Base-by-base conservation (phyloP, 1,140 invertebrate species). In the Druon quercuslanigerum region DNA sequence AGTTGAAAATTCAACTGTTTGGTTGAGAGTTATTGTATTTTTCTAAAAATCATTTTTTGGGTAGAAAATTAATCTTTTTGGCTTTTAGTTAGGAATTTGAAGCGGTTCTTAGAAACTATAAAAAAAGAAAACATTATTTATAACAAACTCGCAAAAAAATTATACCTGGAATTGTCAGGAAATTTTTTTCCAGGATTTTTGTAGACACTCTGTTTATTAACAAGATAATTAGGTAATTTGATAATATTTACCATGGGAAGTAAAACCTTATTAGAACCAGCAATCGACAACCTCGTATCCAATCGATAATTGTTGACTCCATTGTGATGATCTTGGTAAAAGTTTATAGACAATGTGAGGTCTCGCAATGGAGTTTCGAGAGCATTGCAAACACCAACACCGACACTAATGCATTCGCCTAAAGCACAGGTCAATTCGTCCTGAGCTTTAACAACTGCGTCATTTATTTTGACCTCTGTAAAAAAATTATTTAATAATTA, bases 261-360 rank as follows among this genome's bases (percentile, higher is more conserved):
- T 82, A 92, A 87, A 25, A 94, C 91, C 91, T 93, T 95, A 84
- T 96, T 95, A 79, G 95, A 94, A 50, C 97, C 97, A 76, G 95
- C 95, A 57, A 95, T 95, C 16, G 96, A 95, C 57, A 97, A 91
- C 83, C 96, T 93, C 50, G 95, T 97, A 83, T 98, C 96, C 70
- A 98, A 90, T 83, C 95, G 93, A 90, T 96, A 96, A 91, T 96
- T 97, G 78, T 94, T 93, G 66, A 95, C 94, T 71, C 96, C 96
- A 91, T 98, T 98, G 85, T 97, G 95, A 90, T 97, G 96, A 89
- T 98, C 97, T 91, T 98, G 97, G 90, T 97, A 98, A 87, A 97
- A 96, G 84, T 96, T 94, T 19, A 97, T 93, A 8, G 94, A 94
- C 8, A 98, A 91, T 70, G 93, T 94, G 33, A 98, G 91, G 79